These are phyloP conservation scores for Sebastes iracundus DNA, from an alignment of 2,797 vertebrate species.

Conservation along the genomic window DNA sequence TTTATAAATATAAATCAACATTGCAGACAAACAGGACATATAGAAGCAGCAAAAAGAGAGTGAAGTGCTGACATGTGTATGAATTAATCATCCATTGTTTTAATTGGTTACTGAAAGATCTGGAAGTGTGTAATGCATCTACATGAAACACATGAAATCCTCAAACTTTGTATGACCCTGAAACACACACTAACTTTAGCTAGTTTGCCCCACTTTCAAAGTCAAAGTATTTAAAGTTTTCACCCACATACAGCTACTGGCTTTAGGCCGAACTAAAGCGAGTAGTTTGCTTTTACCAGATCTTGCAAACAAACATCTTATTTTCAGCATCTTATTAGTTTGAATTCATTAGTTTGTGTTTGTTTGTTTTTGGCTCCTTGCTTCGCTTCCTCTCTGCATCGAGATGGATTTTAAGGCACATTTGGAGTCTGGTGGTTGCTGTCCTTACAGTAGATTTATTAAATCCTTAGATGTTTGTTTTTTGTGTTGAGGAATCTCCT, in stretches of 20 bases:
- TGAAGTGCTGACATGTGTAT: too few species aligned
- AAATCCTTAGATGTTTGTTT: conserved; percentile 12
- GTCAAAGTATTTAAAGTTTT: neutral
- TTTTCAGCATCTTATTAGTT: neutral
- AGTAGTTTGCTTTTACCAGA: neutral
- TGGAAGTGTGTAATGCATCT: neutral
- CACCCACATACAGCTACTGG: too few species aligned
- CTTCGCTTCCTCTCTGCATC: neutral
- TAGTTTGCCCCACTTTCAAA: neutral
- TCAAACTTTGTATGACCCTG: neutral
- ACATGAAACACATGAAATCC: neutral
- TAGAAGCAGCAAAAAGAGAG: too few species aligned
- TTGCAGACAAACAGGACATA: too few species aligned
- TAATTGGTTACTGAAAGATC: too few species aligned
- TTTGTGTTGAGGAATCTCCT: conserved; percentile 3
- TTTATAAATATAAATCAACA: too few species aligned
- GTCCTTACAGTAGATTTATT: conserved; percentile 1
- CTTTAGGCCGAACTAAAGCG: neutral
- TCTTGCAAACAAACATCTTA: neutral
- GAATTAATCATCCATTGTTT: accelerated
- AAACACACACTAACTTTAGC: neutral
- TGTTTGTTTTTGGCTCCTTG: neutral
- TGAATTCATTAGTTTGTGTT: neutral
- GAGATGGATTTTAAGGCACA: neutral
- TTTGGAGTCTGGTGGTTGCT: neutral